phyloP scores from a whole-genome alignment of 1,140 invertebrate genomes.

The Leptinotarsa defecta region DNA sequence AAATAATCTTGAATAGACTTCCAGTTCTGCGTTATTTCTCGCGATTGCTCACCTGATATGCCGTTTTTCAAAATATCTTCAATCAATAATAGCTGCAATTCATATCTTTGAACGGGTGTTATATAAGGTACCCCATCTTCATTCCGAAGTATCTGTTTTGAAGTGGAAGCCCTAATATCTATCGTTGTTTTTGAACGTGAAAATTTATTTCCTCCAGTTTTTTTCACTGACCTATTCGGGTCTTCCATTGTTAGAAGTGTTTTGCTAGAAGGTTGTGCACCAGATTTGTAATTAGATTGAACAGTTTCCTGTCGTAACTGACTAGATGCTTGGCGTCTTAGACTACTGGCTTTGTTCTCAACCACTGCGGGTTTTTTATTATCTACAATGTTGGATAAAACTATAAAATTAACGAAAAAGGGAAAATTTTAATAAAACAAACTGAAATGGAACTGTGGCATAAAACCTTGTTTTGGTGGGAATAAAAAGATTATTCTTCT shows the following conservation, averaged over 20 bases:
- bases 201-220: constrained; percentile 42
- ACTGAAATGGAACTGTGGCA: neutral
- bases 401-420: neutral
- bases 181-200: constrained; percentile 61
- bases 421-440: neutral
- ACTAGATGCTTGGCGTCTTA: constrained; percentile 40
- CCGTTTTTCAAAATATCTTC: constrained; percentile 80
- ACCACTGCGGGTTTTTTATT: constrained; percentile 29
- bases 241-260: constrained; percentile 29
- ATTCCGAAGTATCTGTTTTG: constrained; percentile 55
- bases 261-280: constrained; percentile 16
- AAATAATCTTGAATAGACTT: neutral
- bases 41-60: constrained; percentile 63
- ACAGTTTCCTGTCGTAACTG: constrained; percentile 19
- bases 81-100: constrained; percentile 77
- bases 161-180: constrained; percentile 56
- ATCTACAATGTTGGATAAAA: constrained; percentile 15
- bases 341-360: constrained; percentile 38
- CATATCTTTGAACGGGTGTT: constrained; percentile 80
- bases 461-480: too few relatives aligned
- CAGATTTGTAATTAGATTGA: constrained; percentile 1
- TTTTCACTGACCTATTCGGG: constrained; percentile 22
- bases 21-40: neutral
- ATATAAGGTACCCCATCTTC: constrained; percentile 70
- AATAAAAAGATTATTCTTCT: too few relatives aligned